Evolutionary conservation across 2,113 vertebrate genomes (phyloP).

Genomic region (Tragelaphus buxtoni): DNA sequence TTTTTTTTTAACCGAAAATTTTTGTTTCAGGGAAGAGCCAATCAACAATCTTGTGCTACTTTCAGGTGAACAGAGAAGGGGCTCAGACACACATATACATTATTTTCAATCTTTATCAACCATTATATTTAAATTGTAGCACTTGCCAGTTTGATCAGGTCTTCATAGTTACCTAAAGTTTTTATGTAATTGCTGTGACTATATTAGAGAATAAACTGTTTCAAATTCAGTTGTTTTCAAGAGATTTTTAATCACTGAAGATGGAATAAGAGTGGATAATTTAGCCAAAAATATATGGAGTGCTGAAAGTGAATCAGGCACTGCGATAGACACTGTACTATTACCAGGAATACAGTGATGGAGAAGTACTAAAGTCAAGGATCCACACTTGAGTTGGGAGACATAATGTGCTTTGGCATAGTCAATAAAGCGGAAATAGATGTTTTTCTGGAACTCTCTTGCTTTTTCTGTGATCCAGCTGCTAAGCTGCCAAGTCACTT

Average conservation of each 20-base stretch:
- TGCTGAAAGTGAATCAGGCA: neutral
- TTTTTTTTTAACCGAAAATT: neutral
- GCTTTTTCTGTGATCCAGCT: too few species aligned
- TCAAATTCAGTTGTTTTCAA: neutral
- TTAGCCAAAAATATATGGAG: neutral
- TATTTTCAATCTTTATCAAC: neutral
- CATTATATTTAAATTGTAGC: neutral
- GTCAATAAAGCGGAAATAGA: too few species aligned
- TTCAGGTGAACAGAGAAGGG: neutral
- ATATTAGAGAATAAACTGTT: neutral
- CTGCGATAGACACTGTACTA: neutral
- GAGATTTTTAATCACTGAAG: neutral
- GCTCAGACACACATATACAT: neutral
- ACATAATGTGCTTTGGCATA: neutral
- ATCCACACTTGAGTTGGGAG: neutral
- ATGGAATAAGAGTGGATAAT: neutral
- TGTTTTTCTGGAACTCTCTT: too few species aligned
- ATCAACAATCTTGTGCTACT: neutral
- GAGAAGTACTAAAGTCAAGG: neutral
- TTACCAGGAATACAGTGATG: neutral
- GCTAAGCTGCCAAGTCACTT: too few species aligned
- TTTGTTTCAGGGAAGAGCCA: neutral
- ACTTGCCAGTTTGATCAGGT: neutral
- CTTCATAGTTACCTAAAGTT: neutral
- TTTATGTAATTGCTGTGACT: neutral